Conservation (phyloP, 2,888 invertebrate species). For the Tineola bisselliella region DNA sequence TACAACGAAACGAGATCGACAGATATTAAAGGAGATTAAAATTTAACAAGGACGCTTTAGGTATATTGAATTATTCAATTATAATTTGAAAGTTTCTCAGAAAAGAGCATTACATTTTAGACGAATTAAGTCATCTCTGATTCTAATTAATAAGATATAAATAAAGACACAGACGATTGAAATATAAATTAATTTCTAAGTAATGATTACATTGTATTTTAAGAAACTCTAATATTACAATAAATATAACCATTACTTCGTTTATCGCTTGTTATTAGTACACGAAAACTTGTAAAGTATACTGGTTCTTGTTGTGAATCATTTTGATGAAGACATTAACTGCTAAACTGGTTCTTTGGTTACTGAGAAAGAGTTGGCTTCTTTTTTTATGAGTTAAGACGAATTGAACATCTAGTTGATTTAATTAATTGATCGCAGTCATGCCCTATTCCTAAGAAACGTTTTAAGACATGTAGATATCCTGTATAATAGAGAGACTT, state of each 20-base stretch:
- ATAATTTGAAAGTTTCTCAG: not conserved
- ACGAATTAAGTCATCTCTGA: not conserved
- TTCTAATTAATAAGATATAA: too few species aligned
- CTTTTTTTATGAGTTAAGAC: not conserved
- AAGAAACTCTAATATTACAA: too few species aligned
- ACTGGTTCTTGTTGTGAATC: not conserved
- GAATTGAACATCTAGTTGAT: not conserved
- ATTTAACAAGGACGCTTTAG: slow-evolving; percentile 22
- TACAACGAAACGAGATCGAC: slow-evolving; percentile 55
- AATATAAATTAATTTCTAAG: too few species aligned
- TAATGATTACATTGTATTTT: too few species aligned
- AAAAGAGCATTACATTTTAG: not conserved
- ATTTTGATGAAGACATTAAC: slow-evolving; percentile 53
- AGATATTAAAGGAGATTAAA: slow-evolving; percentile 58
- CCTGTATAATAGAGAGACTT: too few species aligned
- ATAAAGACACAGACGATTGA: too few species aligned
- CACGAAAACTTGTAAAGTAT: not conserved
- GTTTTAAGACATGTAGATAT: too few species aligned
- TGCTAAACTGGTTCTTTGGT: slow-evolving; percentile 44
- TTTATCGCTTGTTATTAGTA: too few species aligned
- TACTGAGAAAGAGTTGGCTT: slow-evolving; percentile 16
- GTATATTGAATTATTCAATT: not conserved
- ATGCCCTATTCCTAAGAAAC: too few species aligned
- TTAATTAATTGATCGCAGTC: too few species aligned
- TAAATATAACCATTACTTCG: too few species aligned